phyloP scores from a whole-genome alignment of 2,888 invertebrate species.

The Eucriotettix oculatus region DNA sequence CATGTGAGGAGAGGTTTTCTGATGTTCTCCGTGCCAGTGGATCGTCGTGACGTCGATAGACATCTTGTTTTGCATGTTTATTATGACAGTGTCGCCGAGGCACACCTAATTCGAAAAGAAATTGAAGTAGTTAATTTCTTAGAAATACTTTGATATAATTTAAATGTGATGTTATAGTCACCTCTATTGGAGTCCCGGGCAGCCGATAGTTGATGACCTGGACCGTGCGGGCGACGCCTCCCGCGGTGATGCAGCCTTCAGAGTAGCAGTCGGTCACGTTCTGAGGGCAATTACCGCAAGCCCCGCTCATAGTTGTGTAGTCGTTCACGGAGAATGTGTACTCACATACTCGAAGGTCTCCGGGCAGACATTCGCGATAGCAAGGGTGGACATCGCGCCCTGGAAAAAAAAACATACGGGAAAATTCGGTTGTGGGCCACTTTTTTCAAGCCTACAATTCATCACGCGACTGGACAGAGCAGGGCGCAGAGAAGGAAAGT shows the following conservation, averaged over 20 bases:
- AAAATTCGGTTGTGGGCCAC: too few relatives aligned
- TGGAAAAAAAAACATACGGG: neutral
- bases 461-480: too few relatives aligned
- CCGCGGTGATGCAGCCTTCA: conserved; percentile 25
- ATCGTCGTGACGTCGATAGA: conserved; percentile 67
- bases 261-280: conserved; percentile 23
- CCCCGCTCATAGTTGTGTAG: conserved; percentile 17
- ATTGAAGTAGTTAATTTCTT: too few relatives aligned
- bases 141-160: too few relatives aligned
- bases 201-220: conserved; percentile 24
- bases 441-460: too few relatives aligned
- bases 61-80: conserved; percentile 65
- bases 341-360: conserved; percentile 16
- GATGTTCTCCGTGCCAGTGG: conserved; percentile 86
- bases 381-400: neutral
- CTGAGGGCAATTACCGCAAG: conserved; percentile 25
- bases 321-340: conserved; percentile 25
- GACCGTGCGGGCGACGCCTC: conserved; percentile 23
- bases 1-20: conserved; percentile 62
- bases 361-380: neutral
- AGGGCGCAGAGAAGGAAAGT: too few relatives aligned
- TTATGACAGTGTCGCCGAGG: conserved; percentile 63
- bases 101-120: conserved; percentile 44
- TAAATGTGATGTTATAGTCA: too few relatives aligned
- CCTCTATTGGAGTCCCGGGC: conserved; percentile 18